These are phyloP conservation scores for Drosophila jambulina DNA, from an alignment of 1,140 invertebrate genomes.

Conservation along the genomic window DNA sequence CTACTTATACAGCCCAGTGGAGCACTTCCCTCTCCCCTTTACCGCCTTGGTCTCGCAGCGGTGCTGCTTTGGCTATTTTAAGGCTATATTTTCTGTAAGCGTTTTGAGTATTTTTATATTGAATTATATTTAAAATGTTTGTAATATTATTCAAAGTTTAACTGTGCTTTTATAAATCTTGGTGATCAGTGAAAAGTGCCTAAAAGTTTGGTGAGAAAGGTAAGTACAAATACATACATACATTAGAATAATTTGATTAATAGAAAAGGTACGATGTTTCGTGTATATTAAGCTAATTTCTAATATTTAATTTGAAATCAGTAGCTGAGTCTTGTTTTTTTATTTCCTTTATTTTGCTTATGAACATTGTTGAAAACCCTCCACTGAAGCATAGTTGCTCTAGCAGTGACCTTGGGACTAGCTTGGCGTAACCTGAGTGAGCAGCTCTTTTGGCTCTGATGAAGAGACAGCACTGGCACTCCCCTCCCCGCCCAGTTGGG, in stretches of 20 bases:
- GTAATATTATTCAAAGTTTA: background rate
- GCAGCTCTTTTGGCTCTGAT: background rate
- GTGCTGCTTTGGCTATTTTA: constrained; percentile 9
- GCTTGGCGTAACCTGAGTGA: no score
- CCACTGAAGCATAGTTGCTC: no score
- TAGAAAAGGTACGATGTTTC: no score
- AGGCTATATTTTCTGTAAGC: background rate
- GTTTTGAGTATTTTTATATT: background rate
- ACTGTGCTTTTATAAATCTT: background rate
- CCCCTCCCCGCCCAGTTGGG: constrained; percentile 28
- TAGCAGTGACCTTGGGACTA: background rate
- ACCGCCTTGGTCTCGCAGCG: background rate
- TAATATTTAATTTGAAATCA: no score
- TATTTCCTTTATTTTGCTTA: no score
- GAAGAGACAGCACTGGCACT: constrained; percentile 9
- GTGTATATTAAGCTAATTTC: background rate
- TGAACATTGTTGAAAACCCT: no score
- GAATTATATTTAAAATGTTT: background rate
- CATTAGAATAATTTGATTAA: background rate
- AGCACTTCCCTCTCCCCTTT: constrained; percentile 11
- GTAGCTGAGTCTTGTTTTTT: no score
- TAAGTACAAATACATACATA: background rate
- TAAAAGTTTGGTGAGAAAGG: background rate
- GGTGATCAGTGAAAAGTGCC: background rate
- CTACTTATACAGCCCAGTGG: constrained; percentile 54